Conservation (phyloP, 2,888 invertebrate species). For the Harpalus rufipes region DNA sequence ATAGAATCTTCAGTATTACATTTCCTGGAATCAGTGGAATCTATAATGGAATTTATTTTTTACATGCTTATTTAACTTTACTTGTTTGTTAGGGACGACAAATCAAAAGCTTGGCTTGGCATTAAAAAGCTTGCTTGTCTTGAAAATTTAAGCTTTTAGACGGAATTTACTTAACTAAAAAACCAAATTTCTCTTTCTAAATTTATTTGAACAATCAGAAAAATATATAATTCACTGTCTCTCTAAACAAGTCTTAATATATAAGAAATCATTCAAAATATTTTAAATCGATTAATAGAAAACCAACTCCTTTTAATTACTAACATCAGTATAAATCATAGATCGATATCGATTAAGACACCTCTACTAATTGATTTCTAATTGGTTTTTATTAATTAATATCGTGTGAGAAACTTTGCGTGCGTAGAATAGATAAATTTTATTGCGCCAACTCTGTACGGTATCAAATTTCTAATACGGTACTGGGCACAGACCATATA, state of each 20-base stretch:
- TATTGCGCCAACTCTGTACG: background rate
- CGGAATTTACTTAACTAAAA: too few species aligned
- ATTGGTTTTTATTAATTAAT: conserved; percentile 59
- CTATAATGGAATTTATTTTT: too few species aligned
- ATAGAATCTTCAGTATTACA: background rate
- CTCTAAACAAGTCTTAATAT: conserved; percentile 15
- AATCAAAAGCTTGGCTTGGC: too few species aligned
- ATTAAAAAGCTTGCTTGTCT: too few species aligned
- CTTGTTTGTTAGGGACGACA: too few species aligned
- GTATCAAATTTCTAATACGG: background rate
- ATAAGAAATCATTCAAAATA: conserved; percentile 26
- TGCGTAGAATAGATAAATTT: conserved; percentile 38
- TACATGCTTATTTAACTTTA: too few species aligned
- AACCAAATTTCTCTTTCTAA: background rate
- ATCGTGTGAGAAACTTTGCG: conserved; percentile 45
- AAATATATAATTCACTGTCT: background rate
- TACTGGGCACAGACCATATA: background rate
- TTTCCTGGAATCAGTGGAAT: background rate
- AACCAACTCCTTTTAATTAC: conserved; percentile 13
- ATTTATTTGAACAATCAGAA: background rate
- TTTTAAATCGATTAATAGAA: conserved; percentile 9
- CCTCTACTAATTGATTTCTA: conserved; percentile 48
- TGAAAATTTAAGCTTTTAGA: too few species aligned
- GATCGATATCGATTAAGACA: conserved; percentile 48
- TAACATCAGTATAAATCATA: conserved; percentile 34